Evolutionary conservation across 2,113 vertebrate species (phyloP).

Genomic region (Garra rufa): DNA sequence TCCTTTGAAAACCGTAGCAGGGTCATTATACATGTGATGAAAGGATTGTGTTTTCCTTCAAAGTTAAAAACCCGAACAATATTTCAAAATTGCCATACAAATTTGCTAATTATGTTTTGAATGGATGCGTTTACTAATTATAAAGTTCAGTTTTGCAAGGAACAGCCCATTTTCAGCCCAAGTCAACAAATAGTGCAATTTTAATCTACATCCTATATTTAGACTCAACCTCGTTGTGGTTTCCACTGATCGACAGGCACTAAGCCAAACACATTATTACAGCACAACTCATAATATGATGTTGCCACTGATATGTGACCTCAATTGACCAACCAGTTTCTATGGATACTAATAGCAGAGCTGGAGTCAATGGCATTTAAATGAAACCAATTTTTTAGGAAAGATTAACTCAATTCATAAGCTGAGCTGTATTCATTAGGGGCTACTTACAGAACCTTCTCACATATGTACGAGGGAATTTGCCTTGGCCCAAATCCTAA

Average conservation of each 20-base stretch:
- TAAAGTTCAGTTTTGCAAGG: not conserved
- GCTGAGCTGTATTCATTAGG: not conserved
- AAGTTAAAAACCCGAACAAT: not conserved
- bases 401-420: not conserved
- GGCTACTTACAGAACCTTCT: not conserved
- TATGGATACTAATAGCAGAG: not conserved
- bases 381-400: not conserved
- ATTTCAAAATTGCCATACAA: not conserved
- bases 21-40: no score
- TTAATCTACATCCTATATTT: not conserved
- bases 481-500: not conserved
- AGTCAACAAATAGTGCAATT: not conserved
- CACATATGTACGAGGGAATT: not conserved
- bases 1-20: no score
- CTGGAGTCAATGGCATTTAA: slow-evolving; percentile 6
- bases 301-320: not conserved
- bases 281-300: not conserved
- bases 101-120: not conserved
- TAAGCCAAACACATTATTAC: not conserved
- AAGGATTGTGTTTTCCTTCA: no score
- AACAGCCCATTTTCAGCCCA: not conserved
- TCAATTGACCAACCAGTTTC: not conserved
- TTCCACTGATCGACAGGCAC: not conserved
- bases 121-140: not conserved
- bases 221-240: not conserved